Conservation (phyloP, 2,113 vertebrate genomes). For the Leptocoma aspasia region DNA sequence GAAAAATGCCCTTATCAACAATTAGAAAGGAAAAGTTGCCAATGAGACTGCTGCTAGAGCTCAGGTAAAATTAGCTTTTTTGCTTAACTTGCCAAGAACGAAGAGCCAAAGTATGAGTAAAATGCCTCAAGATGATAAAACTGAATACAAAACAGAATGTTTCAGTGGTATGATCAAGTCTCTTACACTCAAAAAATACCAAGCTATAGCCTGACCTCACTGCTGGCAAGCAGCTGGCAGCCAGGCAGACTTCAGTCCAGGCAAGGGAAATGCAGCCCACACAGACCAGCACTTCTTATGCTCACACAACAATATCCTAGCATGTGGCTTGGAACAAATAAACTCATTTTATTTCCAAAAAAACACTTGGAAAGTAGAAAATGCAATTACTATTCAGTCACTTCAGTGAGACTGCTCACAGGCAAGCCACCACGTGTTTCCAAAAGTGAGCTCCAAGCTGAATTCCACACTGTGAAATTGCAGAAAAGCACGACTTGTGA, state of each 20-base stretch:
- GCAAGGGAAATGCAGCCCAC: background rate
- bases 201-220: background rate
- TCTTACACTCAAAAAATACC: background rate
- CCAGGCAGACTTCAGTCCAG: background rate
- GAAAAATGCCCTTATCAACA: background rate
- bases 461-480: background rate
- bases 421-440: background rate
- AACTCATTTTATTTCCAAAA: background rate
- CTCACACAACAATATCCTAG: background rate
- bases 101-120: background rate
- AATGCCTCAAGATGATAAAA: background rate
- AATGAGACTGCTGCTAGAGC: background rate
- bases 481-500: background rate
- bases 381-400: background rate
- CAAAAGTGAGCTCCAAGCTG: background rate
- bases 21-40: background rate
- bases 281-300: background rate
- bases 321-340: background rate
- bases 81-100: accelerated
- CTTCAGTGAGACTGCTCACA: background rate
- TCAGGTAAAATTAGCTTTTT: background rate
- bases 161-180: background rate
- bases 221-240: background rate
- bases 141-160: background rate
- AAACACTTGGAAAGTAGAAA: background rate